Conservation (phyloP, 30 jellyfish, hydroid and myxozoan genomes). For the Aurelia coerulea region DNA sequence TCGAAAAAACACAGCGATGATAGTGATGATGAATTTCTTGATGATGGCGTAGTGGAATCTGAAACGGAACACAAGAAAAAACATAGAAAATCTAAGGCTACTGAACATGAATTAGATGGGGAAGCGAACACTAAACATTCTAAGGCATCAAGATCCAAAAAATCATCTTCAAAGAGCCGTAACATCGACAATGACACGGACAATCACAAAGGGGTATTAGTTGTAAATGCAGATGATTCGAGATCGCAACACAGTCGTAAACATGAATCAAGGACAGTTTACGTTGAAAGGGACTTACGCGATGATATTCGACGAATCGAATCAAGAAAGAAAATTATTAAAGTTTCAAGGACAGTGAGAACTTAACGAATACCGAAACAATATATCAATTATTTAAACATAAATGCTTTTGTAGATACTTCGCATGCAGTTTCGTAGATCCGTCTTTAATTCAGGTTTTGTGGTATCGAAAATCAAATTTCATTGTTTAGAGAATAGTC, state of each 20-base stretch:
- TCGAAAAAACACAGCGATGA: constrained; percentile 55
- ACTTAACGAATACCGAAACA: too few relatives aligned
- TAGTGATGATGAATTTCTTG: constrained; percentile 32
- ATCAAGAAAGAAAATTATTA: constrained; percentile 5
- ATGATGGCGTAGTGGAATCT: constrained; percentile 29
- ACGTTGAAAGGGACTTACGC: constrained; percentile 30
- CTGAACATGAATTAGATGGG: constrained; percentile 17
- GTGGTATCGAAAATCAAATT: too few relatives aligned
- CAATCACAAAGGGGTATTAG: neutral
- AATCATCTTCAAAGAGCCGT: neutral
- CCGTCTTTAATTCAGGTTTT: too few relatives aligned
- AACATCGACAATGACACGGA: neutral
- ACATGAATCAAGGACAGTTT: constrained; percentile 43
- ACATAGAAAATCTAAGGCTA: constrained; percentile 1
- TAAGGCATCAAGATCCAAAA: constrained; percentile 23
- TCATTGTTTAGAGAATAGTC: too few relatives aligned
- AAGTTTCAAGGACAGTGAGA: constrained; percentile 39
- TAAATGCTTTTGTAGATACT: too few relatives aligned
- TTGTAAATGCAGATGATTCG: constrained; percentile 10
- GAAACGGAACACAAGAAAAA: constrained; percentile 42
- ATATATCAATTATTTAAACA: too few relatives aligned
- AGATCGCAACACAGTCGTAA: neutral
- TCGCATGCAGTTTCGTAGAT: too few relatives aligned
- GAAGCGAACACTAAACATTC: neutral
- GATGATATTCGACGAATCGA: constrained; percentile 44